phyloP scores from a whole-genome alignment of 2,113 vertebrate species.

The Balaeniceps rex region DNA sequence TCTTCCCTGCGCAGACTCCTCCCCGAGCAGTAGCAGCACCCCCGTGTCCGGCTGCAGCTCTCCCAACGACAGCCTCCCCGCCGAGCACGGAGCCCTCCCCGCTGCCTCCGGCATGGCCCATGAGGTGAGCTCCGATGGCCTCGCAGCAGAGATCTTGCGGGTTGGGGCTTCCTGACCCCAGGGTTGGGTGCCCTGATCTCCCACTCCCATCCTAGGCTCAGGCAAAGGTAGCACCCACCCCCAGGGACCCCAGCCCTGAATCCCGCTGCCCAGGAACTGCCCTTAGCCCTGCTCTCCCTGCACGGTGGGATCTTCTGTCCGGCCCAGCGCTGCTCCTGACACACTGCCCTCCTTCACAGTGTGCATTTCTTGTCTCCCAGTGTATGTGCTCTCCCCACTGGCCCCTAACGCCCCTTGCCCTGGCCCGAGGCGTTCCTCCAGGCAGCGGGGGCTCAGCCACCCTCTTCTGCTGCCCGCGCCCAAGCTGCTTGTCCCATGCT shows the following conservation, averaged over 20 bases:
- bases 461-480: neutral
- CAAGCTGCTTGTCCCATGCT: neutral
- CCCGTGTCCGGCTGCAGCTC: slow-evolving; percentile 89
- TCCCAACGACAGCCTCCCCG: slow-evolving; percentile 86
- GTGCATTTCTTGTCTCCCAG: neutral
- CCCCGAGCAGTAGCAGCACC: slow-evolving; percentile 89
- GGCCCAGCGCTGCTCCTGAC: neutral
- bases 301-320: neutral
- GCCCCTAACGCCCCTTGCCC: accelerated
- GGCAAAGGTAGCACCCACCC: neutral
- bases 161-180: neutral
- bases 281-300: neutral
- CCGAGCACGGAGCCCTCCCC: slow-evolving; percentile 74
- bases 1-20: slow-evolving; percentile 77
- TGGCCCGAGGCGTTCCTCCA: neutral
- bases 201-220: neutral
- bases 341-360: neutral
- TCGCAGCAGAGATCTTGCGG: too few species aligned
- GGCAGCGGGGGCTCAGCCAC: neutral
- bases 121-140: slow-evolving; percentile 72
- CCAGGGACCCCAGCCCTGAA: neutral
- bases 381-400: neutral
- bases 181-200: neutral
- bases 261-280: neutral
- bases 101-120: slow-evolving; percentile 50